These are phyloP conservation scores for Drosophila atroscutellata DNA, from an alignment of 2,888 invertebrate genomes.

Conservation along the genomic window DNA sequence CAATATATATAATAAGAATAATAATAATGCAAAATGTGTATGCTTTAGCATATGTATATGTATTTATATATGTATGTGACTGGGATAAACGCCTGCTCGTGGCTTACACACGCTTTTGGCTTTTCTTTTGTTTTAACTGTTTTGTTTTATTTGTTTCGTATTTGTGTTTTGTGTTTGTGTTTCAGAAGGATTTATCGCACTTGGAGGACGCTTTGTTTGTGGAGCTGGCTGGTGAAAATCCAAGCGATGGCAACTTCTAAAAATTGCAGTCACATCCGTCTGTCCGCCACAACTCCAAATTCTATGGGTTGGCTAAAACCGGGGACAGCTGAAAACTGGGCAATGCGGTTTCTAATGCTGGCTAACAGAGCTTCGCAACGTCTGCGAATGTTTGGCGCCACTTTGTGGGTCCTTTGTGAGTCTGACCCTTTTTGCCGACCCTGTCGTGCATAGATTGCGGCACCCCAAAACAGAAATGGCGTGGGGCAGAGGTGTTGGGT, in stretches of 20 bases:
- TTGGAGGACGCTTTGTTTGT: constrained; percentile 76
- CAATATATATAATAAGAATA: constrained; percentile 29
- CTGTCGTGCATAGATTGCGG: constrained; percentile 42
- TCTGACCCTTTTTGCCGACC: constrained; percentile 34
- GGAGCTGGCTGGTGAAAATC: constrained; percentile 65
- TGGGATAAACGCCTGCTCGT: constrained; percentile 34
- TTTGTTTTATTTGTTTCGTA: constrained; percentile 40
- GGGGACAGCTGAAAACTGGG: constrained; percentile 18
- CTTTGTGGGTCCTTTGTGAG: constrained; percentile 57
- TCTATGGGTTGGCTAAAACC: background rate
- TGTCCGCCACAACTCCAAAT: constrained; percentile 36
- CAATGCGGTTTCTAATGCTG: constrained; percentile 39
- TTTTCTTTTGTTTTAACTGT: constrained; percentile 37
- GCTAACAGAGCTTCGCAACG: constrained; percentile 60
- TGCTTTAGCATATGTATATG: constrained; percentile 3
- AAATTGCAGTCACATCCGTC: constrained; percentile 75
- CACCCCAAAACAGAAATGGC: background rate
- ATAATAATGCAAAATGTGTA: constrained; percentile 14
- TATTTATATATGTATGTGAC: constrained; percentile 12
- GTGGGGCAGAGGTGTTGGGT: constrained; percentile 54
- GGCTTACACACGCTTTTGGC: constrained; percentile 44
- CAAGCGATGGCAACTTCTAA: constrained; percentile 65
- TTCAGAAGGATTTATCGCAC: constrained; percentile 75
- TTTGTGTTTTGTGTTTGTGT: constrained; percentile 55
- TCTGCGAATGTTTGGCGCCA: constrained; percentile 61